phyloP scores from a whole-genome alignment of 2,113 vertebrate genomes.

The Pholis gunnellus region DNA sequence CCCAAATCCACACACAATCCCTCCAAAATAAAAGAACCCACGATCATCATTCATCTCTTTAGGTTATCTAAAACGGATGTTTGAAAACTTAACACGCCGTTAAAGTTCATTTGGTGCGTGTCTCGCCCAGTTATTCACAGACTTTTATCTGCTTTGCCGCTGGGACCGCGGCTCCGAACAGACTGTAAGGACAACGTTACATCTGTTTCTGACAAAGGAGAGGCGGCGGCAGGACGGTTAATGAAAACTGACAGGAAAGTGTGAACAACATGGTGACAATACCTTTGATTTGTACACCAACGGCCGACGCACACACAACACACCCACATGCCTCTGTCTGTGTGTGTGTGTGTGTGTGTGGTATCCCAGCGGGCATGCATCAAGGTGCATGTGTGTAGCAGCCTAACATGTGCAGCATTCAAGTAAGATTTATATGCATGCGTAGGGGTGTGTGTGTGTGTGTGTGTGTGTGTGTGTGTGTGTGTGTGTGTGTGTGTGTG shows the following conservation, averaged over 20 bases:
- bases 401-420: slow-evolving; percentile 48
- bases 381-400: slow-evolving; percentile 20
- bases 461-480: slow-evolving; percentile 19
- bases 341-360: slow-evolving; percentile 15
- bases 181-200: slow-evolving; percentile 29
- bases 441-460: slow-evolving; percentile 1
- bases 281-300: slow-evolving; percentile 59
- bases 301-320: slow-evolving; percentile 38
- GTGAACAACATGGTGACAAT: slow-evolving; percentile 40
- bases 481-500: slow-evolving; percentile 20
- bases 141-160: slow-evolving; percentile 40
- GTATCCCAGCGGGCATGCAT: not conserved
- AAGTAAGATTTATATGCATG: slow-evolving; percentile 49
- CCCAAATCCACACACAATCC: slow-evolving; percentile 4
- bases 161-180: slow-evolving; percentile 40
- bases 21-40: slow-evolving; percentile 33
- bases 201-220: slow-evolving; percentile 43
- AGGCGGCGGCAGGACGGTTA: slow-evolving; percentile 36
- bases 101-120: slow-evolving; percentile 50
- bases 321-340: not conserved
- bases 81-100: slow-evolving; percentile 41
- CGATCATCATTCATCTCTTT: slow-evolving; percentile 35
- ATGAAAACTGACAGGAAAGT: slow-evolving; percentile 55
- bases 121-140: slow-evolving; percentile 36
- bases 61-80: slow-evolving; percentile 15